Base-by-base conservation (phyloP, 2,797 vertebrate genomes). In the Chaunax sp. region DNA sequence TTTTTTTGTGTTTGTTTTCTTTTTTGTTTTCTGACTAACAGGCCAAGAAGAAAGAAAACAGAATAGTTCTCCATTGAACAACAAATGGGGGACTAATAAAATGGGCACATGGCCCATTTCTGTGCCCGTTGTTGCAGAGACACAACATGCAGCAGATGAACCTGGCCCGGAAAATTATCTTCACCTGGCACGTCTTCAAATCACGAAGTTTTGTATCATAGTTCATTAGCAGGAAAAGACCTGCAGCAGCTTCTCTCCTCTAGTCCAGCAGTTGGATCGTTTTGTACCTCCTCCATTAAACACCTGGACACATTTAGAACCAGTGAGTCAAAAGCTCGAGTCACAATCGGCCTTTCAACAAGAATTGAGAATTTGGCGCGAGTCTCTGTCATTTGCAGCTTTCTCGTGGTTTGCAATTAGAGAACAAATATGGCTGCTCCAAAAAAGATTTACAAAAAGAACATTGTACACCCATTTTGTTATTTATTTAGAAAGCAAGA, bases 401-500 rank as follows among this genome's bases (percentile, higher is more conserved):
- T 81, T 72, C 60, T 51, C 3, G 16, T 68, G 56, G 62, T 58
- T 64, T 75, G 37, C 65, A 37, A 60, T 41, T 54, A 63, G 59
- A 77, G 52, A 61, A 77, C 58, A 40, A 69, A 58, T 41, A 26
- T 19, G 68, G 77, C 75, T 72, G 73, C 63, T 72, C 66, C 10
- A 59, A 69, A 65, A 72, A 86, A 64, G 20, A 79, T 37, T 67
- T 65, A 66, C 33, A 79, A 75, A 75, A 82, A 75, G 47, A 77
- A 66, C 62, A 77, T 68, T 55, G 62, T 80, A 84, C 85, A 87
- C 62, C 80, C 80, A 85, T 51, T 72, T 75, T 62, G 57, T 83
- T 71, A 78, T 90, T 89, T 87, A 88, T 88, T 92, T 64, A 74
- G 87, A 87, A 86, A 89, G 82, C 60, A 80, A 22, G 66, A 83